A percentile compares a stretch with the other conserved stretches of the same genome.
Conservation (phyloP, 2,797 vertebrate species). For the Hippopotamyrus pictus region DNA sequence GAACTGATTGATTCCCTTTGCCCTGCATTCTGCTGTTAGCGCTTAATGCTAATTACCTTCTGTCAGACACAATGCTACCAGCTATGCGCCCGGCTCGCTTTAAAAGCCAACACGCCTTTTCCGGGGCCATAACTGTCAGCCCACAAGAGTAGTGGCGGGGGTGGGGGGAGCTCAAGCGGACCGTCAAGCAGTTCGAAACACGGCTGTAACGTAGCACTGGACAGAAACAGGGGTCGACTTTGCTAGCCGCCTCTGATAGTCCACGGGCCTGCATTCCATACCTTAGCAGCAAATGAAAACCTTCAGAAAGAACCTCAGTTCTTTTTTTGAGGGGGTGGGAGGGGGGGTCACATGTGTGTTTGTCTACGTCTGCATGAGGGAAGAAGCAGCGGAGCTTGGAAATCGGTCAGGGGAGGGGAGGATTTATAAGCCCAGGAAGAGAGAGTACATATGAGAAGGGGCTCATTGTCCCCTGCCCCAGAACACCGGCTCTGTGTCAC, state of each 20-base stretch:
- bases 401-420: slow-evolving; percentile 17
- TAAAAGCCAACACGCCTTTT: not conserved
- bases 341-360: slow-evolving; percentile 45
- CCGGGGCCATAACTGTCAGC: not conserved
- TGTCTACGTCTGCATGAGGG: not conserved
- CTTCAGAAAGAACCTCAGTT: slow-evolving; percentile 27
- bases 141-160: not conserved
- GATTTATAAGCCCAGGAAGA: slow-evolving; percentile 44
- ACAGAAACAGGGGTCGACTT: not conserved
- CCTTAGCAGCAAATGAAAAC: slow-evolving; percentile 7
- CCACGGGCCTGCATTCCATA: not conserved
- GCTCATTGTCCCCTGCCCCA: slow-evolving; percentile 51
- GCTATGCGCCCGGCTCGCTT: not conserved
- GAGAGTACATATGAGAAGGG: slow-evolving; percentile 57
- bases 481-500: slow-evolving; percentile 51
- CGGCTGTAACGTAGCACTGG: not conserved
- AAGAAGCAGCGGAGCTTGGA: slow-evolving; percentile 37
- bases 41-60: not conserved
- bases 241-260: not conserved
- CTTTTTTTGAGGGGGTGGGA: slow-evolving; percentile 30
- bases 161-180: not conserved
- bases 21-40: not conserved
- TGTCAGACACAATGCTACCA: not conserved
- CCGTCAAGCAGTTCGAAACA: not conserved
- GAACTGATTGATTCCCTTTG: not conserved